A percentile compares a stretch with the other conserved stretches of the same genome.
These are phyloP conservation scores for Indicator indicator DNA, from an alignment of 2,113 vertebrate species.

Conservation along the genomic window DNA sequence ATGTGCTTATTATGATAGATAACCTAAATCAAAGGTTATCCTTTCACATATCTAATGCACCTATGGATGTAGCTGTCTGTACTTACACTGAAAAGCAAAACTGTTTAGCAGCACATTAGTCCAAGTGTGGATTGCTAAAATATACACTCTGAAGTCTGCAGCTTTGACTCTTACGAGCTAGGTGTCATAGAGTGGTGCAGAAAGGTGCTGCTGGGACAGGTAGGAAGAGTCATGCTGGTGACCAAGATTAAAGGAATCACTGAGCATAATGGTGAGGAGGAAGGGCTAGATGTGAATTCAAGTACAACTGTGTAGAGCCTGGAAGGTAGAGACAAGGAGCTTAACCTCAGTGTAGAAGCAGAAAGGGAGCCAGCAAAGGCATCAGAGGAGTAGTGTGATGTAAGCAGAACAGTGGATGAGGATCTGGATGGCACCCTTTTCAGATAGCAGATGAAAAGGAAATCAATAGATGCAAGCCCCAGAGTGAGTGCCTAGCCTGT, in stretches of 20 bases:
- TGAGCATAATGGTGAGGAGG: not conserved
- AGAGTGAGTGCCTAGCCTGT: not conserved
- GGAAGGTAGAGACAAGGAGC: not conserved
- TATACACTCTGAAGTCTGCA: rapidly evolving
- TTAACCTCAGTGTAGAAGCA: not conserved
- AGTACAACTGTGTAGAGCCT: not conserved
- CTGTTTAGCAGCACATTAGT: not conserved
- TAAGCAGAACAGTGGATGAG: not conserved
- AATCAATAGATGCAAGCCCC: not conserved
- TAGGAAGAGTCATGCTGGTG: not conserved
- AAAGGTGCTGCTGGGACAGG: not conserved
- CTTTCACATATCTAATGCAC: not conserved
- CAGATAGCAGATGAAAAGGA: not conserved
- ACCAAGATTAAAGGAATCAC: rapidly evolving
- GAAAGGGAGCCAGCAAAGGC: not conserved
- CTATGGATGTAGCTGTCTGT: not conserved
- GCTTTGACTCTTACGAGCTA: not conserved
- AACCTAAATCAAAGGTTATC: not conserved
- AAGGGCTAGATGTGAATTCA: not conserved
- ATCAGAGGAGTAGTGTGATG: not conserved
- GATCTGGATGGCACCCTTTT: not conserved
- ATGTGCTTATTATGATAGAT: not conserved
- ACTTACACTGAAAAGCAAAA: not conserved
- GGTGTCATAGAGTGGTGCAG: rapidly evolving
- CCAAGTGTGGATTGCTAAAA: not conserved